A percentile compares a stretch with the other conserved stretches of the same genome.
These are phyloP conservation scores for Cantharis flavilabris DNA, from an alignment of 2,888 invertebrate genomes.

Conservation along the genomic window DNA sequence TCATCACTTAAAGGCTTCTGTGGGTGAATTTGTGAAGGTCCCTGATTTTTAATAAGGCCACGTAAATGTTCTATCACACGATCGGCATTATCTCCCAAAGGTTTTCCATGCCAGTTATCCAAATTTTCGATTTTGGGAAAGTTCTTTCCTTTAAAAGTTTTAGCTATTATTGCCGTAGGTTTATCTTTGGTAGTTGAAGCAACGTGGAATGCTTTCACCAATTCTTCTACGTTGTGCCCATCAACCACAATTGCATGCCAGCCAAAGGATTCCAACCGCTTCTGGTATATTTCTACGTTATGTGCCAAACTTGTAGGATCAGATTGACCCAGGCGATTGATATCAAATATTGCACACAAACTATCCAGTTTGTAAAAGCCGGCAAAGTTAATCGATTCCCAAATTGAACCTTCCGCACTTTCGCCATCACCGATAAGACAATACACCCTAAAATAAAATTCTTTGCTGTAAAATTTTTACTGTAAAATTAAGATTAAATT, in stretches of 20 bases:
- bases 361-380: constrained; percentile 95
- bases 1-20: constrained; percentile 67
- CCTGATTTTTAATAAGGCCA: constrained; percentile 69
- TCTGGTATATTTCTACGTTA: constrained; percentile 84
- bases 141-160: constrained; percentile 93
- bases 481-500: too few species aligned
- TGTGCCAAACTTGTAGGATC: constrained; percentile 94
- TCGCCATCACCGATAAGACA: constrained; percentile 98
- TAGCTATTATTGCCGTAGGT: constrained; percentile 93
- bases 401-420: constrained; percentile 96
- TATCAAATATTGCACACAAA: constrained; percentile 94
- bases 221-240: constrained; percentile 92
- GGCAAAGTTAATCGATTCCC: constrained; percentile 97
- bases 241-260: constrained; percentile 91
- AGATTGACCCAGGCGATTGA: constrained; percentile 97
- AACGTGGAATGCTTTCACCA: constrained; percentile 86
- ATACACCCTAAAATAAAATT: constrained; percentile 75
- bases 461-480: neutral
- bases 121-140: constrained; percentile 90
- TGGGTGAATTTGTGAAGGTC: constrained; percentile 65
- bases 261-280: constrained; percentile 87
- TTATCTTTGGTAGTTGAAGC: constrained; percentile 74
- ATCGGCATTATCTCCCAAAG: constrained; percentile 82
- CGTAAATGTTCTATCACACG: constrained; percentile 70
- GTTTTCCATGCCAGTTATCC: constrained; percentile 98